A percentile compares a stretch with the other conserved stretches of the same genome.
Conservation (phyloP, 2,888 invertebrate species). For the Nasonia oneida region DNA sequence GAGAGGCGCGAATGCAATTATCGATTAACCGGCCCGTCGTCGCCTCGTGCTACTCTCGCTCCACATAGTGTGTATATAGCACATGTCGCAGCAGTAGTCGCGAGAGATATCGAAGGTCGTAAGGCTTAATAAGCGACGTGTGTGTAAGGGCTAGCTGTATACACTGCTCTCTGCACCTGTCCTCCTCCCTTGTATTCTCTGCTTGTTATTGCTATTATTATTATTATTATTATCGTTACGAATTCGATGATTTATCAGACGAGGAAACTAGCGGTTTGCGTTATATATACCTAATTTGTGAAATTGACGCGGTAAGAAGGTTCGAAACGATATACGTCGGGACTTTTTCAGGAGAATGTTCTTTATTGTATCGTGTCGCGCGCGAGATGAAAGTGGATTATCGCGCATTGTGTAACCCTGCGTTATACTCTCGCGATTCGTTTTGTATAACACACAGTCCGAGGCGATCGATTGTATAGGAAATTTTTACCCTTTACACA, state of each 20-base stretch:
- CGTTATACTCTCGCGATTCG: neutral
- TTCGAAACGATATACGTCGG: too few species aligned
- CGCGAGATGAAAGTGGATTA: neutral
- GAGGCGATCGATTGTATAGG: neutral
- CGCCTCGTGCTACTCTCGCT: constrained; percentile 22
- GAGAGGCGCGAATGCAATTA: constrained; percentile 52
- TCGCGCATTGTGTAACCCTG: neutral
- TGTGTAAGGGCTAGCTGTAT: neutral
- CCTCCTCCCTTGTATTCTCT: neutral
- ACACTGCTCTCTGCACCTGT: neutral
- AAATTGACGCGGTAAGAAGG: too few species aligned
- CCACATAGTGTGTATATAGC: neutral
- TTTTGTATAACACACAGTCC: neutral
- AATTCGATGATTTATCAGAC: constrained; percentile 40
- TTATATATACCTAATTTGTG: neutral
- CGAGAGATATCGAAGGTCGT: constrained; percentile 27
- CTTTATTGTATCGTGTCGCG: neutral
- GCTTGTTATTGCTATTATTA: neutral
- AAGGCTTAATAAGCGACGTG: constrained; percentile 39
- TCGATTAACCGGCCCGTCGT: constrained; percentile 46
- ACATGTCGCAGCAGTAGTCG: constrained; percentile 3
- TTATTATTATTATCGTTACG: neutral
- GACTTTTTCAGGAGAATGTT: too few species aligned
- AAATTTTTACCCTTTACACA: neutral
- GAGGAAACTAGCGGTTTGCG: too few species aligned